phyloP scores from a whole-genome alignment of 1,140 invertebrate genomes.

The Dufourea novaeangliae region DNA sequence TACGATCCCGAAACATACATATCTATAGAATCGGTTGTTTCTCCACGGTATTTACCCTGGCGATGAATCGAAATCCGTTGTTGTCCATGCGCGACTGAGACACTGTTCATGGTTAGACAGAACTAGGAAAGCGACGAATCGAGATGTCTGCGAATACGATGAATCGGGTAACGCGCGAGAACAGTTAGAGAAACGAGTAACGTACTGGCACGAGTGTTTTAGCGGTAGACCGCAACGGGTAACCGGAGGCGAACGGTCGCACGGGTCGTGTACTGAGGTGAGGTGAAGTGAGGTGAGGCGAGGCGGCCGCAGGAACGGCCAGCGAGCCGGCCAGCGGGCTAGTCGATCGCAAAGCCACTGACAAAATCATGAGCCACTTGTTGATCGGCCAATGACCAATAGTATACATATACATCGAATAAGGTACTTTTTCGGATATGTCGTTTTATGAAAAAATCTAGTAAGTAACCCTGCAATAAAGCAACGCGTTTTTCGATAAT shows the following conservation, averaged over 20 bases:
- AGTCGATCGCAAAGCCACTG: constrained; percentile 63
- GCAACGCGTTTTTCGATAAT: no score
- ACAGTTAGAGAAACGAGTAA: background rate
- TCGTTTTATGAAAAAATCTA: no score
- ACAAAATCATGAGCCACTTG: constrained; percentile 80
- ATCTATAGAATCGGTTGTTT: no score
- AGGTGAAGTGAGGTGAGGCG: background rate
- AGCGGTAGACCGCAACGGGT: constrained; percentile 56
- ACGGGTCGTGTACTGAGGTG: background rate
- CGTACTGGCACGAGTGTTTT: constrained; percentile 11
- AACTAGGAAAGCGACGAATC: background rate
- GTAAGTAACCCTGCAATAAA: no score
- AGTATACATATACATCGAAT: no score
- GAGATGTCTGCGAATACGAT: background rate
- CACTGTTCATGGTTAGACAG: no score
- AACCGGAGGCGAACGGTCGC: constrained; percentile 25
- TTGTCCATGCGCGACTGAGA: background rate
- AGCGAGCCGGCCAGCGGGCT: background rate
- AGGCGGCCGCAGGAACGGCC: background rate
- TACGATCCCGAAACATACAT: no score
- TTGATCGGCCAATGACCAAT: constrained; percentile 75
- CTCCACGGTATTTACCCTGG: no score
- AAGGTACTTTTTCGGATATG: background rate
- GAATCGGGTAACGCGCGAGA: background rate
- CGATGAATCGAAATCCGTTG: no score